Base-by-base conservation (phyloP, 2,888 invertebrate genomes). In the Taenaris catops region DNA sequence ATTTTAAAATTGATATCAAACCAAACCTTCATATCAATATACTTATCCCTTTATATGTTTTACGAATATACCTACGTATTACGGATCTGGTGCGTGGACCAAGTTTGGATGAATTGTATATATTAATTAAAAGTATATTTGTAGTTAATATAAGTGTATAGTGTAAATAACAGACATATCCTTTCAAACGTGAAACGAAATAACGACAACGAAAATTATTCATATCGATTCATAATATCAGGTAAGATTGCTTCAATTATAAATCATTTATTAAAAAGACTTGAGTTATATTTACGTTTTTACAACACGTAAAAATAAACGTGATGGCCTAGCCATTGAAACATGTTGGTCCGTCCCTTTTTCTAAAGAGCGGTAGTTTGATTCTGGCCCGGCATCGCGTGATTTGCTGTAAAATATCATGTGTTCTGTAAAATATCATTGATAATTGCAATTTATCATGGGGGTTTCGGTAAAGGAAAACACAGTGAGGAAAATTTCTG, bases 1-100 rank as follows among this genome's bases (percentile, higher is more conserved):
- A 20, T 25, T 29, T n/a, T 31, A 48, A 61, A 40, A 51, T 49
- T 53, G 42, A 78, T 79, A 79, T 76, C 76, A 66, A 56, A 53
- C 41, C 41, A 51, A 29, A 28, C 36, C 21, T 43, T 44, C 52
- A 53, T 55, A 56, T 56, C 53, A 44, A 21, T 47, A 29, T 46
- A 46, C 34, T 21, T 41, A 31, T 38, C 34, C 29, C 25, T 42
- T 35, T 42, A 33, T 25, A 37, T 24, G 24, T 18, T 31, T 34
- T 28, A 24, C 10, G 25, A 34, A 24, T 38, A 19, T 19, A 8
- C 14, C n/a, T n/a, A n/a, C n/a, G 16, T 19, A 16, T 21, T 8
- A 24, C 11, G 29, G 14, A 10, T 19, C 35, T 28, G 20, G 21
- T 33, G 12, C 20, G 45, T 34, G 75, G 76, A 70, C 71, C 72